Percentiles rank a stretch among this genome's conserved stretches.
Conservation (phyloP, 1,140 invertebrate species). For the Zelostemma sp. region DNA sequence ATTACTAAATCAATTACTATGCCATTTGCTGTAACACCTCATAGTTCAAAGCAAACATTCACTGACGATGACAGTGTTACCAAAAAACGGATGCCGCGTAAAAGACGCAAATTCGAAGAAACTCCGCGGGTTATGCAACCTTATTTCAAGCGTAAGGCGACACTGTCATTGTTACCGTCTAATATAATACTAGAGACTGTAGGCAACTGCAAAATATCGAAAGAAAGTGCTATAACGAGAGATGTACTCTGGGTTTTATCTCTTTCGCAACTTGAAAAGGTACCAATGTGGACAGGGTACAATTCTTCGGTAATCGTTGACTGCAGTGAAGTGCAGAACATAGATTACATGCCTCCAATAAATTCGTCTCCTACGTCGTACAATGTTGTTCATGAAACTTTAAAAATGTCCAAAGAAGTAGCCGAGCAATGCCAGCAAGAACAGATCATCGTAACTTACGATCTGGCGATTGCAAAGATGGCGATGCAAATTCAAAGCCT, state of each 20-base stretch:
- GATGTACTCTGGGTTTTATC: no score
- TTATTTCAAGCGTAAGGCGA: background rate
- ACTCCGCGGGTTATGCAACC: background rate
- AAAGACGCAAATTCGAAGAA: background rate
- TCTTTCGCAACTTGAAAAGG: conserved; percentile 16
- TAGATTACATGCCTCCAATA: conserved; percentile 59
- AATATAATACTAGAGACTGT: no score
- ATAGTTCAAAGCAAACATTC: conserved; percentile 1
- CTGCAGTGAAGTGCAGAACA: conserved; percentile 38
- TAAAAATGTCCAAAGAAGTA: conserved; percentile 51
- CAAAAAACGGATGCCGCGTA: background rate
- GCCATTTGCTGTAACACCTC: background rate
- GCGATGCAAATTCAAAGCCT: conserved; percentile 59
- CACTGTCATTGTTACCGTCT: no score
- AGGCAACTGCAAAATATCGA: no score
- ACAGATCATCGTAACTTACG: conserved; percentile 58
- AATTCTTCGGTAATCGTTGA: conserved; percentile 37
- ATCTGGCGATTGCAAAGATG: conserved; percentile 64
- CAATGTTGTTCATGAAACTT: conserved; percentile 58
- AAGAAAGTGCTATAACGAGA: no score
- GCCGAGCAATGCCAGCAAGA: conserved; percentile 48
- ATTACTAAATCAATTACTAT: background rate
- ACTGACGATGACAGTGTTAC: background rate
- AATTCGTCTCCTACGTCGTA: conserved; percentile 58
- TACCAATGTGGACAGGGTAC: conserved; percentile 40